Evolutionary conservation across 2,888 invertebrate genomes (phyloP).

Genomic region (Himalopsyche japonica): DNA sequence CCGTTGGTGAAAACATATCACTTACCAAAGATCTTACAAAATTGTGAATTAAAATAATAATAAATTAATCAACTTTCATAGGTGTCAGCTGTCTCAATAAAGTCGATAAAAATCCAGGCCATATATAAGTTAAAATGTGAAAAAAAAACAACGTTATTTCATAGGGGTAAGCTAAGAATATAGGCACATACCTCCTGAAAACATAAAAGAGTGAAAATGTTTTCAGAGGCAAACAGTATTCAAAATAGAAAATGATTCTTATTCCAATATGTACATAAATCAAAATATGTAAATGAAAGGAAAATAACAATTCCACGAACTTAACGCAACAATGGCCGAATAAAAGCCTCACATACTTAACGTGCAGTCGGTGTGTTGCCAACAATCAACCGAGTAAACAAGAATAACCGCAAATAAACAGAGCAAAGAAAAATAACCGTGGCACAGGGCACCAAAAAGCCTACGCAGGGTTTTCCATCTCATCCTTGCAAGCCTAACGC

Average conservation of each 20-base stretch:
- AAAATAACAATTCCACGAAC: neutral
- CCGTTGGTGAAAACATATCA: too few relatives aligned
- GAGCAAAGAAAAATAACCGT: slow-evolving; percentile 5
- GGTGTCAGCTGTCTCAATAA: too few relatives aligned
- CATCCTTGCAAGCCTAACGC: neutral
- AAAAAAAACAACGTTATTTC: too few relatives aligned
- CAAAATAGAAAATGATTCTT: neutral
- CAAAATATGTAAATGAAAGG: neutral
- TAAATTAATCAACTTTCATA: too few relatives aligned
- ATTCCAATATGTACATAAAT: neutral
- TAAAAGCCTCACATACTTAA: neutral
- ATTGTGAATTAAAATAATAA: too few relatives aligned
- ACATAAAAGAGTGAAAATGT: neutral
- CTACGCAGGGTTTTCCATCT: neutral
- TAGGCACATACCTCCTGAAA: neutral
- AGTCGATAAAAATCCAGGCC: too few relatives aligned
- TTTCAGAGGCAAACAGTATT: neutral
- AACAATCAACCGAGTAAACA: slow-evolving; percentile 27
- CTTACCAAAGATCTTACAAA: too few relatives aligned
- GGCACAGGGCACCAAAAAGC: slow-evolving; percentile 2
- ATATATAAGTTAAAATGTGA: too few relatives aligned
- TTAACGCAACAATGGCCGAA: neutral
- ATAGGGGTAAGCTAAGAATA: neutral
- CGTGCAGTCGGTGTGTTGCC: neutral
- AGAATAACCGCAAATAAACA: slow-evolving; percentile 11